Conservation (phyloP, 1,140 invertebrate species). For the Dendroctonus valens region DNA sequence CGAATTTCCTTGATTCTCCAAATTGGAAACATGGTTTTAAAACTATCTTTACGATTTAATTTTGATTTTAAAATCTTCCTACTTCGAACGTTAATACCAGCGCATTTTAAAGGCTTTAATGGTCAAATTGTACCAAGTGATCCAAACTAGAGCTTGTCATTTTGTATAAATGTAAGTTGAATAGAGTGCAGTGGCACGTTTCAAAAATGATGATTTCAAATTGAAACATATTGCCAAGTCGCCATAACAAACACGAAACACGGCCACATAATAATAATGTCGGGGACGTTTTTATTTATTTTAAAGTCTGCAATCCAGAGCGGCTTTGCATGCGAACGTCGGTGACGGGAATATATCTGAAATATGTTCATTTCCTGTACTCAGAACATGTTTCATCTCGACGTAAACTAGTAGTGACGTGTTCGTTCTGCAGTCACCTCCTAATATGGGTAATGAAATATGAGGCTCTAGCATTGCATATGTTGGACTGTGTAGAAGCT, state of each 20-base stretch:
- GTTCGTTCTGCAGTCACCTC: neutral
- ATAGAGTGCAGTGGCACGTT: neutral
- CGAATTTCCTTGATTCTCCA: too few relatives aligned
- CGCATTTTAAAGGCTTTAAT: too few relatives aligned
- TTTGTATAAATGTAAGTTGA: too few relatives aligned
- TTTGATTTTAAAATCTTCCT: too few relatives aligned
- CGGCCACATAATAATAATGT: slow-evolving; percentile 9
- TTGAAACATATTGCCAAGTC: slow-evolving; percentile 9
- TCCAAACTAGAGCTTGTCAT: too few relatives aligned
- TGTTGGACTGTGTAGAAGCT: too few relatives aligned
- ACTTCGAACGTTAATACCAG: too few relatives aligned
- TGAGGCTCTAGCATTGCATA: too few relatives aligned
- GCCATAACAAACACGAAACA: slow-evolving; percentile 2
- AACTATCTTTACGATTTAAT: too few relatives aligned
- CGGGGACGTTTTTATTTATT: slow-evolving; percentile 15
- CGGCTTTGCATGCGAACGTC: slow-evolving; percentile 10
- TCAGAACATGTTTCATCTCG: slow-evolving; percentile 2
- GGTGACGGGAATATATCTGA: slow-evolving; percentile 2
- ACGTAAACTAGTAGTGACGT: slow-evolving; percentile 10
- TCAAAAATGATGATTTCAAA: neutral
- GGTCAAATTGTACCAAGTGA: too few relatives aligned
- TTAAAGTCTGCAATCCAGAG: slow-evolving; percentile 10
- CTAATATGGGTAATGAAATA: neutral
- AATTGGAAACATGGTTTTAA: too few relatives aligned
- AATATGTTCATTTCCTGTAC: slow-evolving; percentile 8